A percentile compares a stretch with the other conserved stretches of the same genome.
Evolutionary conservation across 2,888 invertebrate genomes (phyloP).

Genomic region (Cotesia congregata): DNA sequence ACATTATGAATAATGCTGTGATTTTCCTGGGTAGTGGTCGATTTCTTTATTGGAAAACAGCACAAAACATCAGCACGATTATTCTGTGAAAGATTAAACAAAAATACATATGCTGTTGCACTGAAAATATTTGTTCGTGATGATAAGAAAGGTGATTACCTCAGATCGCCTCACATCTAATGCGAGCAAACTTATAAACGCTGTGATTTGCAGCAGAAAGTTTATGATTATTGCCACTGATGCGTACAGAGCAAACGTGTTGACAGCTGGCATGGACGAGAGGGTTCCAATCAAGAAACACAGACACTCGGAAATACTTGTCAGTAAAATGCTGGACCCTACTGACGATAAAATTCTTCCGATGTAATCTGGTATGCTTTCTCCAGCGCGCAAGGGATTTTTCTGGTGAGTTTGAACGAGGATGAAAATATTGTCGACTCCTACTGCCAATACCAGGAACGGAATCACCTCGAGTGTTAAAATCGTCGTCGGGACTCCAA

Average conservation of each 20-base stretch:
- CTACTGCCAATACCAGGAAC: slow-evolving; percentile 94
- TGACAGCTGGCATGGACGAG: slow-evolving; percentile 92
- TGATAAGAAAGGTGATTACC: slow-evolving; percentile 65
- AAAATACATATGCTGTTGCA: too few relatives aligned
- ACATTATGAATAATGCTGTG: slow-evolving; percentile 73
- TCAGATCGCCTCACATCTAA: slow-evolving; percentile 81
- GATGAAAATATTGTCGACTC: slow-evolving; percentile 97
- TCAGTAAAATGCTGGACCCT: slow-evolving; percentile 92
- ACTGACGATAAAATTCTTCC: slow-evolving; percentile 83
- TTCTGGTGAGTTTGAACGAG: slow-evolving; percentile 86
- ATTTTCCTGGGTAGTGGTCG: slow-evolving; percentile 52
- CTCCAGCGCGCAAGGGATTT: slow-evolving; percentile 68
- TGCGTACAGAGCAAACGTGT: slow-evolving; percentile 91
- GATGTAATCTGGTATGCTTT: slow-evolving; percentile 75
- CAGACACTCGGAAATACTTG: slow-evolving; percentile 86
- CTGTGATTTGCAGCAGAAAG: slow-evolving; percentile 91
- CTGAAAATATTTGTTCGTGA: too few relatives aligned
- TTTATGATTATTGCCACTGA: slow-evolving; percentile 85
- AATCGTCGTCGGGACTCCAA: slow-evolving; percentile 84
- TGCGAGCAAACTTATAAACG: slow-evolving; percentile 86
- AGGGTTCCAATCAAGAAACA: slow-evolving; percentile 91
- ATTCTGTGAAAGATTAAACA: slow-evolving; percentile 64
- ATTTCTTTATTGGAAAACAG: slow-evolving; percentile 72
- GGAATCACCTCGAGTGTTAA: slow-evolving; percentile 88
- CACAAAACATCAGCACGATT: slow-evolving; percentile 82